Evolutionary conservation across 2,888 invertebrate species (phyloP).

Genomic region (Ernsta delagoae): DNA sequence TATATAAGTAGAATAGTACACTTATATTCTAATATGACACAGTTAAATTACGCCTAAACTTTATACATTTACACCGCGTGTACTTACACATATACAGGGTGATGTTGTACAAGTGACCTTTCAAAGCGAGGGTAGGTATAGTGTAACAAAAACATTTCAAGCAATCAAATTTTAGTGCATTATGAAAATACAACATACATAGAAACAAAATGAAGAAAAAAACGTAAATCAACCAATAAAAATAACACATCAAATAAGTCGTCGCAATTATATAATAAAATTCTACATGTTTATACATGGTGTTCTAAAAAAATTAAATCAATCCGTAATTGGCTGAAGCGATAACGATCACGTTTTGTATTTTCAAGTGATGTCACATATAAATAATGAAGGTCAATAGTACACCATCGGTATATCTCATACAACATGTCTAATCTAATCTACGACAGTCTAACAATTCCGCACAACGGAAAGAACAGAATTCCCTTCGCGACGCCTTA

Average conservation of each 20-base stretch:
- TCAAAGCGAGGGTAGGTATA: slow-evolving; percentile 38
- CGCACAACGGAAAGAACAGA: slow-evolving; percentile 81
- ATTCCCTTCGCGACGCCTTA: slow-evolving; percentile 72
- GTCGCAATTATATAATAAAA: neutral
- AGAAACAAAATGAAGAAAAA: neutral
- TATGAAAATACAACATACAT: neutral
- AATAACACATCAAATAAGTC: slow-evolving; percentile 2
- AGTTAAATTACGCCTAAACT: slow-evolving; percentile 80
- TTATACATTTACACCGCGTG: slow-evolving; percentile 78
- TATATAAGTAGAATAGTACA: slow-evolving; percentile 81
- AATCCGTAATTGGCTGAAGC: slow-evolving; percentile 2
- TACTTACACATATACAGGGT: slow-evolving; percentile 81
- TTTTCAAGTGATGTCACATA: neutral
- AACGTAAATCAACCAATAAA: slow-evolving; percentile 1
- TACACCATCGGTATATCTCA: slow-evolving; percentile 68
- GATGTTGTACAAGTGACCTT: slow-evolving; percentile 52
- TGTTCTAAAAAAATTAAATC: neutral
- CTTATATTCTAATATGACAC: slow-evolving; percentile 83
- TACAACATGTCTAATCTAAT: slow-evolving; percentile 75
- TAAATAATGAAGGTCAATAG: slow-evolving; percentile 52
- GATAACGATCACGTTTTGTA: slow-evolving; percentile 2
- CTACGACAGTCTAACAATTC: slow-evolving; percentile 83
- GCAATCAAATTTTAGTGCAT: slow-evolving; percentile 2
- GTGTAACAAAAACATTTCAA: slow-evolving; percentile 24
- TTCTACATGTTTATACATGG: slow-evolving; percentile 8